Percentiles rank a stretch among this genome's conserved stretches.
These are phyloP conservation scores for Polydrusus cervinus DNA, from an alignment of 2,888 invertebrate genomes.

Conservation along the genomic window DNA sequence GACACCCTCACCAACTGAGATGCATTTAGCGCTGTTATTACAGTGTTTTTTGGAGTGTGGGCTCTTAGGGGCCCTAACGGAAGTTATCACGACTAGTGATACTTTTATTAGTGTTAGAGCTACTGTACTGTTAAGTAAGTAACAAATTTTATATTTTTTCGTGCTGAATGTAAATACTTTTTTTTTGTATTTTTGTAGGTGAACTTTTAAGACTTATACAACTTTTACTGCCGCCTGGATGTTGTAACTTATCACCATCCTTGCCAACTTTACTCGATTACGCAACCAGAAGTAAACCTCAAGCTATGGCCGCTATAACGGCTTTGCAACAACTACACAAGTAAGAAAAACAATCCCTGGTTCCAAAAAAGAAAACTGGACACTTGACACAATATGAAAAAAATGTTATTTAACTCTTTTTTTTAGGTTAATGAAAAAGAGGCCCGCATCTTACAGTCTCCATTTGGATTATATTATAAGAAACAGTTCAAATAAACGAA, in stretches of 20 bases:
- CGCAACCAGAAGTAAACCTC: conserved; percentile 85
- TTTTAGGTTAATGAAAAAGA: conserved; percentile 80
- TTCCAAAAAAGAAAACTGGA: no score
- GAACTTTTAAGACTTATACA: conserved; percentile 92
- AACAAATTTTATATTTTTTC: no score
- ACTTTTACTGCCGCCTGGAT: conserved; percentile 89
- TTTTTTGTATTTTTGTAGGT: conserved; percentile 72
- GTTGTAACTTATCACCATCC: conserved; percentile 87
- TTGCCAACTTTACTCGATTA: conserved; percentile 87
- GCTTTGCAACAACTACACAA: conserved; percentile 86
- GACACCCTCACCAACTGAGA: conserved; percentile 92
- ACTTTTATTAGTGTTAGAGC: conserved; percentile 93
- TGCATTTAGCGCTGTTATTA: conserved; percentile 90
- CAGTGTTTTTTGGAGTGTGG: conserved; percentile 92
- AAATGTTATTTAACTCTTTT: conserved; percentile 6
- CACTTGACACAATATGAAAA: no score
- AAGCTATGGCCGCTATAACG: conserved; percentile 87
- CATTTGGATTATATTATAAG: conserved; percentile 87
- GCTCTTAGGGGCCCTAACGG: conserved; percentile 89
- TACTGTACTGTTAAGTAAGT: conserved; percentile 86
- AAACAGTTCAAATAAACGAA: conserved; percentile 66
- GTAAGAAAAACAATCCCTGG: conserved; percentile 52
- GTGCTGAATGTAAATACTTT: background rate
- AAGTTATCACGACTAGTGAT: conserved; percentile 93
- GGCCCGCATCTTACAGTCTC: conserved; percentile 87